Conservation (phyloP, 2,113 vertebrate species). For the Sminthopsis crassicaudata region DNA sequence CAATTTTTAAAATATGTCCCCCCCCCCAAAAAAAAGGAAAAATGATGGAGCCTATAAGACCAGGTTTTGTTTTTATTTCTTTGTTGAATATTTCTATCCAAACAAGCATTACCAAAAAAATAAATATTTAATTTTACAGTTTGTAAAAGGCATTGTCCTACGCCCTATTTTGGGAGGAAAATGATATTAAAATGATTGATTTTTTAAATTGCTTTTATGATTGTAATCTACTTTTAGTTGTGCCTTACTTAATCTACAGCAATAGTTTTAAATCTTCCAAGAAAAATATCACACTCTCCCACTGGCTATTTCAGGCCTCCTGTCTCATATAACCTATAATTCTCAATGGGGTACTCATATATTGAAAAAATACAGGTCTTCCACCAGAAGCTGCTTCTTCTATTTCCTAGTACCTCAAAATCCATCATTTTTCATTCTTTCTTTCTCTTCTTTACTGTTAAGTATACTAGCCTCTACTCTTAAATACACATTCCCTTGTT, state of each 20-base stretch:
- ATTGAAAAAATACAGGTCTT: neutral
- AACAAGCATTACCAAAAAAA: neutral
- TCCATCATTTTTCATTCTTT: neutral
- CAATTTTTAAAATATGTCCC: neutral
- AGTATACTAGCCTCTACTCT: neutral
- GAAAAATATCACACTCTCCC: neutral
- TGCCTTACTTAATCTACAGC: neutral
- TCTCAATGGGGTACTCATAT: neutral
- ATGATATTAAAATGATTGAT: neutral
- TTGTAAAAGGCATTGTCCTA: neutral
- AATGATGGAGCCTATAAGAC: neutral
- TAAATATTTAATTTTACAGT: neutral
- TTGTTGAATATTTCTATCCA: neutral
- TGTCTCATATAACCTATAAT: neutral
- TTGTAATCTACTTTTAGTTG: neutral
- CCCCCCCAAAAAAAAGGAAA: neutral
- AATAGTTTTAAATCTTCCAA: neutral
- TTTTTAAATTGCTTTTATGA: neutral
- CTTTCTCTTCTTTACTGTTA: neutral
- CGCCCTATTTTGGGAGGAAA: neutral
- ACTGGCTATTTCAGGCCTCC: neutral
- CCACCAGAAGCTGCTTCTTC: neutral
- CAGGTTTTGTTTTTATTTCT: neutral
- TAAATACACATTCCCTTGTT: neutral
- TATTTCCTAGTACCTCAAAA: neutral